phyloP scores from a whole-genome alignment of 2,113 vertebrate genomes.

The Atrichornis clamosus region DNA sequence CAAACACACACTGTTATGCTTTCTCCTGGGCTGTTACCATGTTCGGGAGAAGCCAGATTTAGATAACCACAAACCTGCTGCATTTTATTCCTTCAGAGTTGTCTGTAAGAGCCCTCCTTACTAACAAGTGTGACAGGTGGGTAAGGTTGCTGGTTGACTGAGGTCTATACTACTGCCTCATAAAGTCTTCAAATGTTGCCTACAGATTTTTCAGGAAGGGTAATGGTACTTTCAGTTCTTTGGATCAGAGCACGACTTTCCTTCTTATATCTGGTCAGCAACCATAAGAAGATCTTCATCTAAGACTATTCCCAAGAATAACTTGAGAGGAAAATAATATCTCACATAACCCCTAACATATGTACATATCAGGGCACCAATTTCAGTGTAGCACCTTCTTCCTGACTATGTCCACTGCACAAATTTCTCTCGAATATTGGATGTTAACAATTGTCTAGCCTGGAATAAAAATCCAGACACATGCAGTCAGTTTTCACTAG shows the following conservation, averaged over 20 bases:
- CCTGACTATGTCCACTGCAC: rapidly evolving
- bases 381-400: neutral
- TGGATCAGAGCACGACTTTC: neutral
- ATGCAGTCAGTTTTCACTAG: neutral
- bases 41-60: neutral
- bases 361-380: neutral
- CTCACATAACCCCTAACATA: neutral
- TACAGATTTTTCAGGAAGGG: neutral
- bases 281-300: neutral
- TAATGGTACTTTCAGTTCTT: neutral
- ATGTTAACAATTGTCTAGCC: neutral
- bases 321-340: neutral
- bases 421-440: neutral
- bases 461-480: neutral
- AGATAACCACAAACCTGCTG: neutral
- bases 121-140: neutral
- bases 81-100: neutral
- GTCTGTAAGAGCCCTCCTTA: neutral
- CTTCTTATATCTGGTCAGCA: neutral
- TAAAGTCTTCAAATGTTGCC: neutral
- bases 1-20: neutral
- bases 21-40: neutral
- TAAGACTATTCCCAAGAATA: neutral
- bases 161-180: neutral
- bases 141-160: neutral